A percentile compares a stretch with the other conserved stretches of the same genome.
Conservation (phyloP, 2,888 invertebrate species). For the Biston betularia region DNA sequence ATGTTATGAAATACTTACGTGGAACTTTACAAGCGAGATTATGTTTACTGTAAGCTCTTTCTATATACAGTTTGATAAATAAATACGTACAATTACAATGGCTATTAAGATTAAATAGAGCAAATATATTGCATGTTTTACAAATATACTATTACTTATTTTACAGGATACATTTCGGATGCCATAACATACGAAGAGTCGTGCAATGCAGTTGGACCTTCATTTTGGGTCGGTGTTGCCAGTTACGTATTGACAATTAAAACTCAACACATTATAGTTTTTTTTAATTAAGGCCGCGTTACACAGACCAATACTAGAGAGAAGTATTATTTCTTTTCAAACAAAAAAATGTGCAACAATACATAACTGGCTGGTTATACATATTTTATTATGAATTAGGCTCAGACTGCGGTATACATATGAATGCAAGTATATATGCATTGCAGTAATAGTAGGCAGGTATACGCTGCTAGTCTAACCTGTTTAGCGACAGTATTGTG, state of each 20-base stretch:
- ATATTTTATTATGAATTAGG: conserved; percentile 16
- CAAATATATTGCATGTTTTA: background rate
- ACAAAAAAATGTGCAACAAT: conserved; percentile 24
- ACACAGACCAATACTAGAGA: background rate
- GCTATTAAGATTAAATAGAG: background rate
- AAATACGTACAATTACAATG: background rate
- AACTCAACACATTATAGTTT: background rate
- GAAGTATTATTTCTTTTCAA: background rate
- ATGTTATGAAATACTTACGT: conserved; percentile 4
- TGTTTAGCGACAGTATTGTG: conserved; percentile 95
- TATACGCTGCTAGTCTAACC: conserved; percentile 80
- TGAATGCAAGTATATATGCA: conserved; percentile 10
- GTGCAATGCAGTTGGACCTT: conserved; percentile 60
- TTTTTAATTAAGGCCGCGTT: too few relatives aligned
- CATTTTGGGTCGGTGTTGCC: conserved; percentile 50
- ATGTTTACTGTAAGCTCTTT: conserved; percentile 7
- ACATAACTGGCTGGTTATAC: conserved; percentile 29
- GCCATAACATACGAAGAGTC: conserved; percentile 25
- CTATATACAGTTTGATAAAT: conserved; percentile 1
- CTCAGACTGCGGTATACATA: conserved; percentile 8
- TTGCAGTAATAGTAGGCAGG: conserved; percentile 3
- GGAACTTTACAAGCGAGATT: conserved; percentile 11
- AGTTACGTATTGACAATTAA: conserved; percentile 40
- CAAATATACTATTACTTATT: background rate
- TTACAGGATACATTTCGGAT: conserved; percentile 10